These are phyloP conservation scores for Harlomillsia oculata DNA, from an alignment of 1,140 invertebrate species.

Conservation along the genomic window DNA sequence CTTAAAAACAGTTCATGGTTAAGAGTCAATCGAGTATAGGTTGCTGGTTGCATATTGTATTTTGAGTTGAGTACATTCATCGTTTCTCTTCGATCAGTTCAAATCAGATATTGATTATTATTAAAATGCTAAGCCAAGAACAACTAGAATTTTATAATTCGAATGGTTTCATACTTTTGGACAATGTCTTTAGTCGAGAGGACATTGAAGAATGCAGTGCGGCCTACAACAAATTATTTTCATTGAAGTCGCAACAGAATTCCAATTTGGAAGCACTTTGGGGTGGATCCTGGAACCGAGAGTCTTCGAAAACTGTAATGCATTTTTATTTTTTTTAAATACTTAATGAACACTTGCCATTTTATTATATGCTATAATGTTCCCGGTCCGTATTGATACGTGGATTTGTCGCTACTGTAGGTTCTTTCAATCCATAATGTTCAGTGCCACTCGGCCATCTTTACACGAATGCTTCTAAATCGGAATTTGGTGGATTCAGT, in stretches of 20 bases:
- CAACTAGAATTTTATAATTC: conserved; percentile 45
- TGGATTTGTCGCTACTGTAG: no score
- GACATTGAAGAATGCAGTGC: conserved; percentile 44
- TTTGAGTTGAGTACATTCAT: no score
- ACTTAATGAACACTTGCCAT: neutral
- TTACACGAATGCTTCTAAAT: conserved; percentile 48
- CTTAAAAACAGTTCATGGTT: no score
- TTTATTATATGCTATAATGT: no score
- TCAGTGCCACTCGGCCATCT: conserved; percentile 50
- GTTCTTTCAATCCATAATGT: conserved; percentile 50
- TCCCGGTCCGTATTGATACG: no score
- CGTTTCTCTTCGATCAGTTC: no score
- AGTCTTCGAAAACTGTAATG: neutral
- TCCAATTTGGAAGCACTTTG: conserved; percentile 44
- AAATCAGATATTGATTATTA: no score
- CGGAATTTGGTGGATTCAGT: conserved; percentile 48
- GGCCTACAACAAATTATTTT: conserved; percentile 45
- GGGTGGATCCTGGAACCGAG: conserved; percentile 41
- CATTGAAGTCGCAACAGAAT: conserved; percentile 39
- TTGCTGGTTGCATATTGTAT: no score
- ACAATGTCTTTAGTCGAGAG: conserved; percentile 40
- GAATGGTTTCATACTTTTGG: conserved; percentile 47
- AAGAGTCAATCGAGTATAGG: no score
- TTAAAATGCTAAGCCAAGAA: conserved; percentile 40
- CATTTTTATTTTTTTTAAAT: neutral